Percentiles rank a stretch among this genome's conserved stretches.
These are phyloP conservation scores for Petroica traversi DNA, from an alignment of 2,113 vertebrate genomes.

Conservation along the genomic window DNA sequence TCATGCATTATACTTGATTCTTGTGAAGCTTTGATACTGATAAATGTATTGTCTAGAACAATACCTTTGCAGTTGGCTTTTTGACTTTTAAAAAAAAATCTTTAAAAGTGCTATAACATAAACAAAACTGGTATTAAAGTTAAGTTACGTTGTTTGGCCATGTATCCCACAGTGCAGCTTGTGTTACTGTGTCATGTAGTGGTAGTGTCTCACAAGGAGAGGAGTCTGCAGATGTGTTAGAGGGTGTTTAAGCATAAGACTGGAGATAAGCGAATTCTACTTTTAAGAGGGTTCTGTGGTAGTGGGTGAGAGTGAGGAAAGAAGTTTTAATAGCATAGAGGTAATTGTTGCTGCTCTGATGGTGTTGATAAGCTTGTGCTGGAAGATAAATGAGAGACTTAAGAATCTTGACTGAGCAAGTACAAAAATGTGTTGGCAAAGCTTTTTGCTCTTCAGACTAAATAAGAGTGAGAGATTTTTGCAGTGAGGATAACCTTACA, in stretches of 20 bases:
- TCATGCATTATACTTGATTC: neutral
- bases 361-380: neutral
- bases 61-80: neutral
- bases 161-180: neutral
- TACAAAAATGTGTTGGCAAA: neutral
- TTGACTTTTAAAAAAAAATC: neutral
- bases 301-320: neutral
- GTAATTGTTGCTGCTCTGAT: neutral
- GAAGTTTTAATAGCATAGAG: neutral
- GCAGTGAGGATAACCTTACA: neutral
- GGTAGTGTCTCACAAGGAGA: neutral
- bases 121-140: neutral
- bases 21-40: neutral
- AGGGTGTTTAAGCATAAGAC: neutral
- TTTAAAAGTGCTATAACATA: neutral
- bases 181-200: neutral
- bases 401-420: neutral
- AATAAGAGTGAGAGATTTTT: neutral
- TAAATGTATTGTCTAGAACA: neutral
- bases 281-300: neutral
- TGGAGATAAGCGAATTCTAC: neutral
- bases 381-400: neutral
- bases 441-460: neutral
- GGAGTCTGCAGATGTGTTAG: neutral
- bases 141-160: fast-evolving